A percentile compares a stretch with the other conserved stretches of the same genome.
These are phyloP conservation scores for Arion vulgaris DNA, from an alignment of 1,140 invertebrate species.

Conservation along the genomic window DNA sequence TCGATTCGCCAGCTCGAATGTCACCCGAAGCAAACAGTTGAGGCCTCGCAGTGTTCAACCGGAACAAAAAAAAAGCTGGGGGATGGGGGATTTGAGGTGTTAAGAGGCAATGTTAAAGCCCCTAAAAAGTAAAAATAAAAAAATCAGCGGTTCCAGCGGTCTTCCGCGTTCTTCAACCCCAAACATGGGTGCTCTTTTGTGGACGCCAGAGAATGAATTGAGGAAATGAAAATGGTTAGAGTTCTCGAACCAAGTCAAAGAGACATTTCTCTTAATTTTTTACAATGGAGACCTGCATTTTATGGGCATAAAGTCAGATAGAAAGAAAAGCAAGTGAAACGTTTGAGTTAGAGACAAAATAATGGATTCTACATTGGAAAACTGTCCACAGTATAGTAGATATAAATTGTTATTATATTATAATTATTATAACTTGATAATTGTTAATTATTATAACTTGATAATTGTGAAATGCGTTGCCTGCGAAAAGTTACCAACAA, in stretches of 20 bases:
- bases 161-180: background rate
- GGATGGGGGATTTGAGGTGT: background rate
- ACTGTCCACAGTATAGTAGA: too few relatives aligned
- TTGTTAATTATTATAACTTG: too few relatives aligned
- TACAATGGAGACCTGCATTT: background rate
- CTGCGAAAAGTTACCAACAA: too few relatives aligned
- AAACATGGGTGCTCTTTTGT: slow-evolving; percentile 12
- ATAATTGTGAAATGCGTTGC: too few relatives aligned
- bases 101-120: background rate
- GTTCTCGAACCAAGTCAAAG: background rate
- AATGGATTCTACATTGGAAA: too few relatives aligned
- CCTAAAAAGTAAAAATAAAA: background rate
- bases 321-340: too few relatives aligned
- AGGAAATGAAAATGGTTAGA: background rate
- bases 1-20: slow-evolving; percentile 7
- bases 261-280: background rate
- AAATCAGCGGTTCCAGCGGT: background rate
- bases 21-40: slow-evolving; percentile 16
- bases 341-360: too few relatives aligned
- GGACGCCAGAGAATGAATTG: background rate
- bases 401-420: too few relatives aligned
- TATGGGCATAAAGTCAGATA: too few relatives aligned
- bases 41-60: background rate
- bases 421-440: too few relatives aligned
- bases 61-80: slow-evolving; percentile 4